Conservation (phyloP, 2,113 vertebrate genomes). For the Heteronetta atricapilla region DNA sequence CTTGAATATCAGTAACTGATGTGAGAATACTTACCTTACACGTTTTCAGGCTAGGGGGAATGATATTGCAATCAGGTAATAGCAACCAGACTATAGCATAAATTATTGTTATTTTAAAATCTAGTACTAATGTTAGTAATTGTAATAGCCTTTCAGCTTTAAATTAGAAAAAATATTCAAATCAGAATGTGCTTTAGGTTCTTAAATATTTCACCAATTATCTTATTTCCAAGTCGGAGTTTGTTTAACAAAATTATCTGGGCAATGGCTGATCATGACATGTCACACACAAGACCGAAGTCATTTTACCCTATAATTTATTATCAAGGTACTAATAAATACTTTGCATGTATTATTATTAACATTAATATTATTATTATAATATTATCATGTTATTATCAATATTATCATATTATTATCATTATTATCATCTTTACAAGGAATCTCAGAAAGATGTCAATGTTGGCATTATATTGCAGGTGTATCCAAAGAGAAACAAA, state of each 20-base stretch:
- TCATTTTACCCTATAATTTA: not conserved
- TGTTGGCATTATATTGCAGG: not conserved
- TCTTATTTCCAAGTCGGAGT: not conserved
- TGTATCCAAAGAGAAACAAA: not conserved
- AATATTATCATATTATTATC: too few species aligned
- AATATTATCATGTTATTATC: too few species aligned
- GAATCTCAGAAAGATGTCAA: not conserved
- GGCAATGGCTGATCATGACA: not conserved
- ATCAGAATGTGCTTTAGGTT: not conserved
- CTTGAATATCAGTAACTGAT: not conserved
- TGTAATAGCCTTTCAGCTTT: not conserved
- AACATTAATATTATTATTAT: too few species aligned
- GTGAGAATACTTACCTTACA: not conserved
- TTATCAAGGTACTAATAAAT: not conserved
- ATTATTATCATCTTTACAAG: not conserved
- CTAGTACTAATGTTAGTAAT: not conserved
- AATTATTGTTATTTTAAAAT: not conserved
- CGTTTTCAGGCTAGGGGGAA: not conserved
- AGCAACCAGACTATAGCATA: not conserved
- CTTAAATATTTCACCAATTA: not conserved
- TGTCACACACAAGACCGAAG: not conserved
- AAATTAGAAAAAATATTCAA: not conserved
- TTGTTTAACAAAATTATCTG: not conserved
- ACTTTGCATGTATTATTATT: too few species aligned
- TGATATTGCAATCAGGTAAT: not conserved